Evolutionary conservation across 2,888 invertebrate genomes (phyloP).

Genomic region (Panopea generosa): DNA sequence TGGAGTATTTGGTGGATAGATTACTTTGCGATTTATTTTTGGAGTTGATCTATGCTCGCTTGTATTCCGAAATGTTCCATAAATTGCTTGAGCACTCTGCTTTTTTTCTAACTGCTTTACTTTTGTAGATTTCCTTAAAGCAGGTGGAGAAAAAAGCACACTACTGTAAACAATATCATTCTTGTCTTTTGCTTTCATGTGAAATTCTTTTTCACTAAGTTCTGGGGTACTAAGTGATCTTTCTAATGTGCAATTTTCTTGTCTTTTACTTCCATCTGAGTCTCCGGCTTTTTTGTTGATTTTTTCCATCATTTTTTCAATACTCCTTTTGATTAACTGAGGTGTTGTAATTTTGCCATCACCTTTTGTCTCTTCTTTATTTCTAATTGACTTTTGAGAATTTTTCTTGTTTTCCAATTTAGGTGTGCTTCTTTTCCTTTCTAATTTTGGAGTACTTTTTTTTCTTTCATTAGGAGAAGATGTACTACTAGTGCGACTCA

Average conservation of each 20-base stretch:
- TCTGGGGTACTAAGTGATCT: too few relatives aligned
- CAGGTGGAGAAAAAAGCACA: not conserved
- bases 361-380: not conserved
- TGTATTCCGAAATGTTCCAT: not conserved
- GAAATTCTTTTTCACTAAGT: too few relatives aligned
- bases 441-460: slow-evolving; percentile 14
- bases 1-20: too few relatives aligned
- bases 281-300: not conserved
- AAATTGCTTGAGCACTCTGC: not conserved
- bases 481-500: slow-evolving; percentile 5
- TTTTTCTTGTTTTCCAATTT: too few relatives aligned
- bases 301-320: not conserved
- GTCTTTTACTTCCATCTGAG: slow-evolving; percentile 4
- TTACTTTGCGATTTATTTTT: slow-evolving; percentile 2
- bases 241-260: not conserved
- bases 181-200: too few relatives aligned
- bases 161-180: too few relatives aligned
- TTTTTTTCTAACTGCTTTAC: not conserved
- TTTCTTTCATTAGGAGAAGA: too few relatives aligned
- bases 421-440: not conserved
- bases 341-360: slow-evolving; percentile 1
- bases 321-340: not conserved
- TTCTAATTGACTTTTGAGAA: too few relatives aligned
- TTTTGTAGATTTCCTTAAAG: not conserved
- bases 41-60: slow-evolving; percentile 9